A percentile compares a stretch with the other conserved stretches of the same genome.
phyloP scores from a whole-genome alignment of 2,888 invertebrate genomes.

The Noctuana brunneofusca region DNA sequence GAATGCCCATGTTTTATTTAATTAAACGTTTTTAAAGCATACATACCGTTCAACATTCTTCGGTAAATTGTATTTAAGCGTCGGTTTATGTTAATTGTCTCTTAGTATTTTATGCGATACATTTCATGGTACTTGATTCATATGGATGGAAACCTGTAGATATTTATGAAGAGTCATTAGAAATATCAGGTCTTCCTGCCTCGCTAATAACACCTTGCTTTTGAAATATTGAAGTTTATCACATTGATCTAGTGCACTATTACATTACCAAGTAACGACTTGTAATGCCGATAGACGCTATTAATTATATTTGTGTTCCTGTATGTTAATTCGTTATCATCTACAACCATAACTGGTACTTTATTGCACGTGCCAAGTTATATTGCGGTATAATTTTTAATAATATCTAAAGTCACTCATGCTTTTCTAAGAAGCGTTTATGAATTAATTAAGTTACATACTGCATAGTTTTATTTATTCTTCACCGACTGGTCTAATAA shows the following conservation, averaged over 20 bases:
- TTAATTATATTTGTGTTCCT: constrained; percentile 25
- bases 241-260: constrained; percentile 24
- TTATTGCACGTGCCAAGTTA: constrained; percentile 26
- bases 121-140: constrained; percentile 8
- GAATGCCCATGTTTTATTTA: constrained; percentile 35
- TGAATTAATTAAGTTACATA: constrained; percentile 12
- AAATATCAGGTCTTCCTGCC: constrained; percentile 22
- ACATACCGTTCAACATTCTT: constrained; percentile 33
- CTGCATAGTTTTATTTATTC: neutral
- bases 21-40: constrained; percentile 33
- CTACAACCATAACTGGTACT: constrained; percentile 19
- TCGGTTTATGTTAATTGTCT: constrained; percentile 33
- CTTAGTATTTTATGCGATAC: constrained; percentile 18
- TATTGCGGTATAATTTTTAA: constrained; percentile 18
- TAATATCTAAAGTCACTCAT: constrained; percentile 7
- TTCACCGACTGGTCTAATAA: neutral
- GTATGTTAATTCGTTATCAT: constrained; percentile 31
- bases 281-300: constrained; percentile 17
- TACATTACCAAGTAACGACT: constrained; percentile 22
- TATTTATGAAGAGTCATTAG: constrained; percentile 16
- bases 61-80: constrained; percentile 29
- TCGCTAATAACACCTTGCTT: constrained; percentile 27
- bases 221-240: constrained; percentile 21
- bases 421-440: constrained; percentile 18
- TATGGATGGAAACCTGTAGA: constrained; percentile 9